phyloP scores from a whole-genome alignment of 1,140 invertebrate species.

The Prorops nasuta region DNA sequence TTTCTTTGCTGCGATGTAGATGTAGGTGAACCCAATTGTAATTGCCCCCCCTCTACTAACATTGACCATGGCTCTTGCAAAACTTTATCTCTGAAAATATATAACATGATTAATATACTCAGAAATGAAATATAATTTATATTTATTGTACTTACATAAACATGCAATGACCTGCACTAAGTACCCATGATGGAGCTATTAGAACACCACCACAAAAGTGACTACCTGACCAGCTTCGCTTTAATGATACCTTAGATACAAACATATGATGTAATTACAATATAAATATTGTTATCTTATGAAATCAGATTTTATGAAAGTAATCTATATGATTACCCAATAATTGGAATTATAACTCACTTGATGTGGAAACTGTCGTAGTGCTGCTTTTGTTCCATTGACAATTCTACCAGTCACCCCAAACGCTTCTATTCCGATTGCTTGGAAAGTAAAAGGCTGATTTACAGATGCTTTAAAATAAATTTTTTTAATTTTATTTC shows the following conservation, averaged over 20 bases:
- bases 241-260: conserved; percentile 40
- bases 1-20: conserved; percentile 15
- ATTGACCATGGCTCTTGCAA: conserved; percentile 25
- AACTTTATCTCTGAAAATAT: not conserved
- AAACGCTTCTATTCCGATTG: no score
- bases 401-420: conserved; percentile 31
- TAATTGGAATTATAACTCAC: conserved; percentile 23
- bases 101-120: not conserved
- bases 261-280: no score
- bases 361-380: conserved; percentile 40
- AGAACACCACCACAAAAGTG: conserved; percentile 46
- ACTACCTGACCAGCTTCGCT: conserved; percentile 12
- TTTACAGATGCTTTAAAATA: no score
- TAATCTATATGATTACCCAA: conserved; percentile 2
- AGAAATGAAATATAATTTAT: not conserved
- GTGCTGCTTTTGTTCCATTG: conserved; percentile 36
- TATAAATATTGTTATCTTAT: no score
- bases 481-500: no score
- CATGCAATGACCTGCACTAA: conserved; percentile 46
- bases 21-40: conserved; percentile 7
- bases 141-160: conserved; percentile 24
- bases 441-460: no score
- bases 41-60: conserved; percentile 30
- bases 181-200: conserved; percentile 22
- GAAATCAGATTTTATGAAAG: not conserved